Conservation (phyloP, 2,888 invertebrate species). For the Caenorhabditis zanzibari region DNA sequence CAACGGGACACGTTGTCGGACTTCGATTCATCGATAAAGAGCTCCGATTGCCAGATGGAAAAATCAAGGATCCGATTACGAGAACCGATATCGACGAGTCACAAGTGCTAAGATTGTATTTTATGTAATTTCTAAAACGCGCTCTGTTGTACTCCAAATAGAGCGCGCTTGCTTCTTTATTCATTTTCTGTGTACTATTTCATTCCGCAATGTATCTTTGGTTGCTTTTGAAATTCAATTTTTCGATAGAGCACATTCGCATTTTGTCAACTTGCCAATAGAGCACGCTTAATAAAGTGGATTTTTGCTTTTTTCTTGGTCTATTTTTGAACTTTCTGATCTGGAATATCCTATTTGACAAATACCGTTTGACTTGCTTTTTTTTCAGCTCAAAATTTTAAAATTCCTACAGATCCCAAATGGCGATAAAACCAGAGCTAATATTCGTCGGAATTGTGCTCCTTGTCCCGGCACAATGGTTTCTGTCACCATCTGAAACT, state of each 20-base stretch:
- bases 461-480: conserved; percentile 76
- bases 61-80: conserved; percentile 93
- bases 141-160: conserved; percentile 14
- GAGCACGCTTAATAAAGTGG: too few species aligned
- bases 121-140: conserved; percentile 89
- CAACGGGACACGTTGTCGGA: conserved; percentile 92
- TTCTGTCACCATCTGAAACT: conserved; percentile 72
- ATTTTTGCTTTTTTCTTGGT: too few species aligned
- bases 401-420: too few species aligned
- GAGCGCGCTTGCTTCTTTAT: too few species aligned
- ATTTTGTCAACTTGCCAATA: background rate
- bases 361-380: conserved; percentile 2
- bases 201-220: too few species aligned
- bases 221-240: too few species aligned
- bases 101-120: conserved; percentile 96
- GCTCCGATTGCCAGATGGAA: conserved; percentile 89
- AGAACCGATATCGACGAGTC: conserved; percentile 12
- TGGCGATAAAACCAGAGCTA: conserved; percentile 69
- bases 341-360: conserved; percentile 5
- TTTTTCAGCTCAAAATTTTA: too few species aligned
- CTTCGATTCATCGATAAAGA: conserved; percentile 69
- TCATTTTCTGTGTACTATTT: too few species aligned
- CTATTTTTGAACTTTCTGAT: too few species aligned
- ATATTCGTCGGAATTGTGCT: conserved; percentile 71
- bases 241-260: background rate